Base-by-base conservation (phyloP, 2,888 invertebrate genomes). In the Agrotis ipsilon region DNA sequence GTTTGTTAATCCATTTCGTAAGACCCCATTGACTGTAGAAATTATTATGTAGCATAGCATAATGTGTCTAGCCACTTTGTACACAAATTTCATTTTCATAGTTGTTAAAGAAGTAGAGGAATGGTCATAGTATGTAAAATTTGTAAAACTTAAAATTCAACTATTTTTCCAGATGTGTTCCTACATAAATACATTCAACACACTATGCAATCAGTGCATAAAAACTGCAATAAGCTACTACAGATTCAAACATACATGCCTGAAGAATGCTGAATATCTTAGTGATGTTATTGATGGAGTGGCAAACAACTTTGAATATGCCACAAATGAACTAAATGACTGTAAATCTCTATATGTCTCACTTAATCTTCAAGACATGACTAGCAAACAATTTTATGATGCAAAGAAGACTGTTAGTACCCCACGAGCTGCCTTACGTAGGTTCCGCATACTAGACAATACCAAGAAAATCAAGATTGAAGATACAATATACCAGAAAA, bases 161-260 rank as follows among this genome's bases (percentile, higher is more conserved):
- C 69, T 46, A 19, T 18, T 67, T 51, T 93, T 94, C 65, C 92
- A 94, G 94, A 84, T 89, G 21, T 83, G 73, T 55, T 84, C 85
- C 48, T 89, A 87, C 68, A 65, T 93, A 46, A 77, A 84, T 13
- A 75, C 86, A 54, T 90, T 92, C 66, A 86, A 91, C 60, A 72
- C 84, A 46, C 58, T 94, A 5, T 95, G 94, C 74, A 81, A 84
- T 32, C 78, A 84, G 32, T 95, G 94, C 74, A 78, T 84, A 5
- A 88, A 86, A 64, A 73, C 81, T 13, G 89, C 91, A 7, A 81
- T 92, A 57, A 89, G 71, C 49, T 87, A 88, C 66, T 94, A 92
- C 59, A 91, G 81, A 59, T 94, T 94, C 68, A 88, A 91, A 19
- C 86, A 86, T 68, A 85, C 63, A 7, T 78, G 88, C 21, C 84